These are phyloP conservation scores for Plectropomus leopardus DNA, from an alignment of 2,113 vertebrate genomes.

Conservation along the genomic window DNA sequence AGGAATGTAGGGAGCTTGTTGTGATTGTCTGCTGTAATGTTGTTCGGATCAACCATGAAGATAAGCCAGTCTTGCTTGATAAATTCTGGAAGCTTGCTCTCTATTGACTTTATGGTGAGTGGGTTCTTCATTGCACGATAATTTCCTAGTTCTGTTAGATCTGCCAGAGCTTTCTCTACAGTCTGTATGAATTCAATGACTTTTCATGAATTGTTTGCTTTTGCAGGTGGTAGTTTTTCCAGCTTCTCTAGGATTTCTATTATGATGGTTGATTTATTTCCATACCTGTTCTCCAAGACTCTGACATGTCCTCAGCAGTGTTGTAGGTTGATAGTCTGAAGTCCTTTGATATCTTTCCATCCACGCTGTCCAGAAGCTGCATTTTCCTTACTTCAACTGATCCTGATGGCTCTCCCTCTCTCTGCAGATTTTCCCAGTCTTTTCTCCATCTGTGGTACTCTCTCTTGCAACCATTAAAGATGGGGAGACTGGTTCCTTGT, in stretches of 20 bases:
- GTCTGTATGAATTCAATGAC: background rate
- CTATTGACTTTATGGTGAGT: background rate
- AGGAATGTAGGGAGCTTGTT: background rate
- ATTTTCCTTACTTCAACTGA: background rate
- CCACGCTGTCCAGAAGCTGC: background rate
- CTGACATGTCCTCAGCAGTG: background rate
- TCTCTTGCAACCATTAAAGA: background rate
- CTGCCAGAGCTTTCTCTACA: background rate
- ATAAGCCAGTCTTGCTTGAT: background rate
- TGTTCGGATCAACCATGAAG: background rate
- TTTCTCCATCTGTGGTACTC: conserved; percentile 3
- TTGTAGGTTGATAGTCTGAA: background rate
- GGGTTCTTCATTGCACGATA: background rate
- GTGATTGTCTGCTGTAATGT: background rate
- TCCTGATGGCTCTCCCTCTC: background rate
- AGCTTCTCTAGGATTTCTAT: background rate
- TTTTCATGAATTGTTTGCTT: conserved; percentile 77
- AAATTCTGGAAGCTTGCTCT: background rate
- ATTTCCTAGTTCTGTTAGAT: background rate
- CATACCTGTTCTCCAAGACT: background rate
- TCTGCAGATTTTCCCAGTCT: background rate
- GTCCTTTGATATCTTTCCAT: background rate
- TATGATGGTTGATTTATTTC: background rate
- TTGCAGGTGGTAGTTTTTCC: background rate
- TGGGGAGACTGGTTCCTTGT: background rate